Conservation (phyloP, 2,113 vertebrate species). For the Hiodon alosoides region DNA sequence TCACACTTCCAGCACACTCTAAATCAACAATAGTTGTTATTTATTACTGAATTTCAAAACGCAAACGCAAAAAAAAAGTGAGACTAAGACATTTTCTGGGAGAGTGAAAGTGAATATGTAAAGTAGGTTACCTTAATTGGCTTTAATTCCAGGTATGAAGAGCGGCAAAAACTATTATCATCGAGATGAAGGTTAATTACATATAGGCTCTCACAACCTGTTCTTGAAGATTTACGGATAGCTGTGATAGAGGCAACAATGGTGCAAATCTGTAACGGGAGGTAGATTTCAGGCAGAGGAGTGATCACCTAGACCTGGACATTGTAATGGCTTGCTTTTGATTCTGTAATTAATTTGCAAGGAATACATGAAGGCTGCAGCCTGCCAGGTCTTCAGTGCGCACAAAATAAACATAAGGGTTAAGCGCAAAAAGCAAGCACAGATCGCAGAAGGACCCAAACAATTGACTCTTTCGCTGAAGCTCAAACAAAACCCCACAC, state of each 20-base stretch:
- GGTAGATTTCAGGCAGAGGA: neutral
- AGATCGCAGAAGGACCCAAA: neutral
- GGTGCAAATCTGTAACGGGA: neutral
- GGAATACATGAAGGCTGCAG: no score
- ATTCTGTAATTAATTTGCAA: no score
- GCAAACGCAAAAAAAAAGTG: constrained; percentile 15
- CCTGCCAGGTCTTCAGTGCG: no score
- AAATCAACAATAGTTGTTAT: constrained; percentile 46
- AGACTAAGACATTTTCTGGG: neutral
- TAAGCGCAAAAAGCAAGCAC: neutral
- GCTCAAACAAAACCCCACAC: neutral
- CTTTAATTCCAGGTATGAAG: neutral
- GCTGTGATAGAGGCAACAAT: neutral
- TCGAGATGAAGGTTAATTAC: neutral
- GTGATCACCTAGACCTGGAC: neutral
- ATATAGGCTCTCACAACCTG: neutral
- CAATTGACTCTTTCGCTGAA: neutral
- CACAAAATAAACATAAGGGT: neutral
- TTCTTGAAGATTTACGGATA: constrained; percentile 6
- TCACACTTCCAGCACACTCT: constrained; percentile 52
- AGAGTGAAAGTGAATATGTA: neutral
- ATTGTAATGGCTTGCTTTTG: neutral
- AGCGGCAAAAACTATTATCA: neutral
- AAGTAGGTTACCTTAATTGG: neutral
- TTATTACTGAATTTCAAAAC: constrained; percentile 26